Evolutionary conservation across 2,888 invertebrate species (phyloP).

Genomic region (Lepidonotus clava): DNA sequence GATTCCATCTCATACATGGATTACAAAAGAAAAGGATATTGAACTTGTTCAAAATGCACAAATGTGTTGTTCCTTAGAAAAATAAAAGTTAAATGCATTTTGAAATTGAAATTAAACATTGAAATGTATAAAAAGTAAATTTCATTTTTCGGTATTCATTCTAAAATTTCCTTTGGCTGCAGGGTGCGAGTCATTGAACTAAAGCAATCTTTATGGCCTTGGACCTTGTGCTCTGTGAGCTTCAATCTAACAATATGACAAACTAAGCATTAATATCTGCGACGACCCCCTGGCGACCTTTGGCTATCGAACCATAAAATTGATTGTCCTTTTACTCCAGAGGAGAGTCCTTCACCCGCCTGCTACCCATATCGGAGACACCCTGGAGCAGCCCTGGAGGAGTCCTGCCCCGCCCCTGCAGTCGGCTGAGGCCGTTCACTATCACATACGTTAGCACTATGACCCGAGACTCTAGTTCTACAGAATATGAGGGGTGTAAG

Average conservation of each 20-base stretch:
- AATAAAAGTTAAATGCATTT: too few species aligned
- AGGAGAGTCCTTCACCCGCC: not conserved
- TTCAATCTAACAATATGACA: slow-evolving; percentile 19
- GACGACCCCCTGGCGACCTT: not conserved
- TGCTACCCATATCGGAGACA: not conserved
- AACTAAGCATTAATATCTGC: slow-evolving; percentile 37
- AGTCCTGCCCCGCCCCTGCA: not conserved
- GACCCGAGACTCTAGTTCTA: not conserved
- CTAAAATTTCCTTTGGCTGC: too few species aligned
- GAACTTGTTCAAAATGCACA: too few species aligned
- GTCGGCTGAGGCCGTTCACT: not conserved
- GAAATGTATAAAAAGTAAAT: too few species aligned
- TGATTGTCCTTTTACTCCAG: slow-evolving; percentile 2
- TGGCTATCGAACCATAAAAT: slow-evolving; percentile 14
- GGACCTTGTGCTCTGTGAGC: not conserved
- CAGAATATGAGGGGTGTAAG: not conserved
- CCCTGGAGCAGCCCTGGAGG: not conserved
- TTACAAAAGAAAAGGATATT: too few species aligned
- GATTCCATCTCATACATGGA: too few species aligned
- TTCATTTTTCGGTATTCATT: too few species aligned
- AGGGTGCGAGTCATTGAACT: not conserved
- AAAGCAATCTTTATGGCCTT: not conserved
- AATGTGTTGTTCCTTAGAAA: too few species aligned
- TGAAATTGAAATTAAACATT: too few species aligned
- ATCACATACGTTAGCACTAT: not conserved